These are phyloP conservation scores for Carcinoscorpius rotundicauda DNA, from an alignment of 1,140 invertebrate genomes.

Conservation along the genomic window DNA sequence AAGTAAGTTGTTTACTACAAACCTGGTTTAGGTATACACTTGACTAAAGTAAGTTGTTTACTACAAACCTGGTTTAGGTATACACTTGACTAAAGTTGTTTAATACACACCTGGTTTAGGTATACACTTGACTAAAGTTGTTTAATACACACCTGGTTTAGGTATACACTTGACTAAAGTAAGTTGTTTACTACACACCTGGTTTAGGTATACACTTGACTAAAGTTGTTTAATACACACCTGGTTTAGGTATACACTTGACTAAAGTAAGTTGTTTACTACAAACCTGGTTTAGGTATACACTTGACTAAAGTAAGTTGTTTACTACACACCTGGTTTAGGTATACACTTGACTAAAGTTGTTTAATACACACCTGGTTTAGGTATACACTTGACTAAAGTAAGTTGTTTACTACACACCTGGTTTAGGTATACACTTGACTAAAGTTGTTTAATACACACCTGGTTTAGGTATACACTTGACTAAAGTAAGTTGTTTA, in stretches of 20 bases:
- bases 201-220: slow-evolving; percentile 62
- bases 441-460: slow-evolving; percentile 31
- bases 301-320: slow-evolving; percentile 50
- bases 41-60: slow-evolving; percentile 36
- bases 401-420: slow-evolving; percentile 33
- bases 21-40: slow-evolving; percentile 63
- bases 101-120: slow-evolving; percentile 50
- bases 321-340: slow-evolving; percentile 44
- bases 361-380: slow-evolving; percentile 44
- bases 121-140: slow-evolving; percentile 49
- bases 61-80: slow-evolving; percentile 53
- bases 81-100: slow-evolving; percentile 46
- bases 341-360: slow-evolving; percentile 56
- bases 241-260: slow-evolving; percentile 59
- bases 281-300: slow-evolving; percentile 54
- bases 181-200: slow-evolving; percentile 35
- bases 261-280: slow-evolving; percentile 32
- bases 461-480: slow-evolving; percentile 63
- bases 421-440: slow-evolving; percentile 59
- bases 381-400: slow-evolving; percentile 58
- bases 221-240: slow-evolving; percentile 33
- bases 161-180: slow-evolving; percentile 61
- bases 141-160: slow-evolving; percentile 44
- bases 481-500: slow-evolving; percentile 36
- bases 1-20: slow-evolving; percentile 12